Evolutionary conservation across 1,140 invertebrate species (phyloP).

Genomic region (Kradibia gibbosae): DNA sequence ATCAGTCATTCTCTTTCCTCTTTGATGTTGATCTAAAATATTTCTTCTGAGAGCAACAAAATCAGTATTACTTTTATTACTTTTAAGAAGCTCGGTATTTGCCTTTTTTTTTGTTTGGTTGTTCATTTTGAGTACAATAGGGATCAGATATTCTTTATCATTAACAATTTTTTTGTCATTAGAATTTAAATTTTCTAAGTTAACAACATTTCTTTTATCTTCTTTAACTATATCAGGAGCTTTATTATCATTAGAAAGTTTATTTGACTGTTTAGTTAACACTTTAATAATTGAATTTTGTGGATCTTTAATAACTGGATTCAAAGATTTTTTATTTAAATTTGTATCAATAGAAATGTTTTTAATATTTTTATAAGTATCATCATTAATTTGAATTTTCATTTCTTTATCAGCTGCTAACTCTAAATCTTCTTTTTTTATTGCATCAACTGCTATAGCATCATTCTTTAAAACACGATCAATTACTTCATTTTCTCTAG

Average conservation of each 20-base stretch:
- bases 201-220: background rate
- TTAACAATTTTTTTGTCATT: conserved; percentile 39
- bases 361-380: conserved; percentile 26
- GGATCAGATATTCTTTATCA: conserved; percentile 55
- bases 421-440: conserved; percentile 72
- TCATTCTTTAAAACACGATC: conserved; percentile 55
- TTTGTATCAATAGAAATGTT: conserved; percentile 16
- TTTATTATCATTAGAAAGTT: conserved; percentile 46
- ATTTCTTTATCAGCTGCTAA: conserved; percentile 62
- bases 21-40: conserved; percentile 61
- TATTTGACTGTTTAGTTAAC: conserved; percentile 59
- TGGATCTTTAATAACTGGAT: conserved; percentile 50
- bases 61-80: conserved; percentile 50
- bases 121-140: conserved; percentile 61
- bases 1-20: conserved; percentile 60
- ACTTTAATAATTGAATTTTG: conserved; percentile 63
- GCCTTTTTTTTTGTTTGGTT: conserved; percentile 57
- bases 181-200: conserved; percentile 33
- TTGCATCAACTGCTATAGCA: conserved; percentile 61
- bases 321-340: conserved; percentile 22
- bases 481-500: conserved; percentile 63
- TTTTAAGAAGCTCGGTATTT: background rate
- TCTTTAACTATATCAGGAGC: conserved; percentile 37
- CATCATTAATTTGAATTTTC: conserved; percentile 16
- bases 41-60: conserved; percentile 54